Base-by-base conservation (phyloP, 2,888 invertebrate genomes). In the Drosophila melanosoma region DNA sequence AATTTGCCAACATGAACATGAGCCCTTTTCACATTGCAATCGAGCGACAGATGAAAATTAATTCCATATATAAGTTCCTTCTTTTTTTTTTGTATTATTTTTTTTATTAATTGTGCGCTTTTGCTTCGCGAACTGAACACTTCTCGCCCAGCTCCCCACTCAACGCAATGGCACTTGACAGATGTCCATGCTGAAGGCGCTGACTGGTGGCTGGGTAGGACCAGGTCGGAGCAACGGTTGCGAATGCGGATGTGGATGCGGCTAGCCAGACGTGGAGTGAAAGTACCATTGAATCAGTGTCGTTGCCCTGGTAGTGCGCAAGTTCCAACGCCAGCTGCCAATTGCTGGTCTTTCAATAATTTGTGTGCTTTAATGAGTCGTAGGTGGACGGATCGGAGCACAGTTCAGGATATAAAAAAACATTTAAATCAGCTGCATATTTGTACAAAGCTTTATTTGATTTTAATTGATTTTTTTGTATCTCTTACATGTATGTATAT, bases 361-460 rank as follows among this genome's bases (percentile, higher is more conserved):
- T 83, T 77, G 78, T 81, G 73, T 78, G 71, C 79, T 86, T 85
- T 82, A 83, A 83, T 77, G 81, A 80, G 72, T 40, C 48, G 40
- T 15, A 53, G 52, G 15, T 33, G 23, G 33, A 12, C 48, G 33
- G 38, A 32, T 38, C 32, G 32, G 23, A 45, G 36, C 15, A 33
- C 48, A 5, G 57, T 10, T 49, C 51, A 51, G 56, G 20, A 52
- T 53, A 82, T 69, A 73, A 89, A 89, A 87, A 80, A 84, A 73
- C 74, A 79, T 89, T 85, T 84, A 81, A 89, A 82, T 87, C 89
- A 87, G 80, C 80, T 79, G 75, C 79, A 81, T 85, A 87, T 89
- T 85, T 85, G 85, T 82, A 78, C 85, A 85, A 88, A 87, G 85
- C 89, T 80, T 85, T 85, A 89, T 85, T 85, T 85, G 88, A 89